Evolutionary conservation across 2,888 invertebrate genomes (phyloP).

Genomic region (Orchesellides sinensis): DNA sequence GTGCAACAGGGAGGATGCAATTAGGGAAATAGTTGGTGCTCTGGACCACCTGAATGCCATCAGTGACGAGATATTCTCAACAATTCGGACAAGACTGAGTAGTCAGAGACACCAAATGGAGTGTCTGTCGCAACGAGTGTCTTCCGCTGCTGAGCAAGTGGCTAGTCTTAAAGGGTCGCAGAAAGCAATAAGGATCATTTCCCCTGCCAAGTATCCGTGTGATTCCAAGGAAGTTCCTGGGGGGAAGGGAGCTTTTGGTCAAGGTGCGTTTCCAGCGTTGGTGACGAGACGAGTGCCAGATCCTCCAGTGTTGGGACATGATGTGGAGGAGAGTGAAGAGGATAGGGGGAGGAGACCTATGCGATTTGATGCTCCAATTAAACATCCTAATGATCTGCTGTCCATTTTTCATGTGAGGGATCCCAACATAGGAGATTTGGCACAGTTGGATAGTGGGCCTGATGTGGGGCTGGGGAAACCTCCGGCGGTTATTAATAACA

Average conservation of each 20-base stretch:
- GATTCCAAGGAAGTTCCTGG: conserved; percentile 39
- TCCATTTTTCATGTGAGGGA: conserved; percentile 70
- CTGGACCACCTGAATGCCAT: conserved; percentile 71
- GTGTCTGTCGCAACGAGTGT: conserved; percentile 44
- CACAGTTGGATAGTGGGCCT: conserved; percentile 60
- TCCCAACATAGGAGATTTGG: conserved; percentile 56
- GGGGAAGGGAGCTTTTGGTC: conserved; percentile 2
- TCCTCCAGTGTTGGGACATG: conserved; percentile 20
- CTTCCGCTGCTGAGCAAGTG: conserved; percentile 65
- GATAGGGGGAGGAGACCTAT: conserved; percentile 19
- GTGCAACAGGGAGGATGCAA: conserved; percentile 71
- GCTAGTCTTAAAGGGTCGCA: conserved; percentile 62
- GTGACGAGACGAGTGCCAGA: conserved; percentile 35
- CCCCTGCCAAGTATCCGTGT: conserved; percentile 73
- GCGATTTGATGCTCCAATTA: conserved; percentile 67
- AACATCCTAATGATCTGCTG: conserved; percentile 71
- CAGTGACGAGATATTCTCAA: conserved; percentile 70
- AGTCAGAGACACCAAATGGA: conserved; percentile 63
- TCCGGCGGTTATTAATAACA: conserved; percentile 47
- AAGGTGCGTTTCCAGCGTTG: conserved; percentile 46
- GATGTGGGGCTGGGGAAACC: conserved; percentile 71
- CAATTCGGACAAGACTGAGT: conserved; percentile 63
- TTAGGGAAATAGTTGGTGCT: conserved; percentile 71
- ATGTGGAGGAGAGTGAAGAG: conserved; percentile 47
- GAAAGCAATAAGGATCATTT: conserved; percentile 71